Percentiles rank a stretch among this genome's conserved stretches.
Conservation (phyloP, 2,113 vertebrate species). For the Ptychochromis oligacanthus region DNA sequence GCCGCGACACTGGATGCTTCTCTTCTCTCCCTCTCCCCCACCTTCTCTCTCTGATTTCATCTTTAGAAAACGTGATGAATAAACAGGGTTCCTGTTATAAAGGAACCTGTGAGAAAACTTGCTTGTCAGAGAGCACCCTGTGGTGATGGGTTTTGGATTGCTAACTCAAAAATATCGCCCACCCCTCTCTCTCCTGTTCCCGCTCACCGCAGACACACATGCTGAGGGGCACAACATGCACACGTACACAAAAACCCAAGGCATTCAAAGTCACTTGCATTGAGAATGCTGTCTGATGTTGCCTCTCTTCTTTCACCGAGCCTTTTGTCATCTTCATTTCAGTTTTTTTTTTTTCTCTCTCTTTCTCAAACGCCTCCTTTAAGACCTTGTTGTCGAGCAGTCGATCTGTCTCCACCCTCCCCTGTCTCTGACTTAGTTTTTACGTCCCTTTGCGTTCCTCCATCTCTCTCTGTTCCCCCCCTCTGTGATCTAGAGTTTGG, state of each 20-base stretch:
- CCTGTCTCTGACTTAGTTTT: slow-evolving; percentile 25
- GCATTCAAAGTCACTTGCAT: slow-evolving; percentile 36
- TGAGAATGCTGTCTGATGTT: slow-evolving; percentile 42
- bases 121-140: slow-evolving; percentile 56
- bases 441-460: slow-evolving; percentile 29
- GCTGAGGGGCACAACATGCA: slow-evolving; percentile 24
- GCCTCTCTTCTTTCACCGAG: slow-evolving; percentile 21
- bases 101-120: slow-evolving; percentile 35
- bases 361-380: slow-evolving; percentile 55
- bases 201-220: background rate
- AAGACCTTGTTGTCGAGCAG: slow-evolving; percentile 50
- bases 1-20: background rate
- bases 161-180: slow-evolving; percentile 35
- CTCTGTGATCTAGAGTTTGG: slow-evolving; percentile 51
- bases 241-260: background rate
- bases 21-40: background rate
- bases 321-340: slow-evolving; percentile 64
- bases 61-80: slow-evolving; percentile 65
- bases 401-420: slow-evolving; percentile 38
- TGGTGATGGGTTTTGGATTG: slow-evolving; percentile 38
- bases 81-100: slow-evolving; percentile 47
- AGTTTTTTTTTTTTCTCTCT: slow-evolving; percentile 16
- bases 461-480: background rate
- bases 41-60: slow-evolving; percentile 21
- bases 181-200: background rate